Percentiles rank a stretch among this genome's conserved stretches.
Evolutionary conservation across 2,113 vertebrate genomes (phyloP).

Genomic region (Sus scrofa): T2T-Sscrofa CM000824.6:203808501-203809000

Average conservation of each 20-base stretch:
- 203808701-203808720: neutral
- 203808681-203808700: neutral
- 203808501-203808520: neutral
- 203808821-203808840: neutral
- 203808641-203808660: neutral
- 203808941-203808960: neutral
- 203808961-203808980: neutral
- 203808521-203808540: neutral
- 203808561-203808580: slow-evolving; percentile 40
- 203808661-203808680: neutral
- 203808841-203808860: neutral
- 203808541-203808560: neutral
- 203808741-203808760: neutral
- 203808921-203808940: neutral
- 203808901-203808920: neutral
- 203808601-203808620: neutral
- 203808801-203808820: neutral
- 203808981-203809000: neutral
- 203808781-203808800: neutral
- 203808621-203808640: slow-evolving; percentile 36
- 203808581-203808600: slow-evolving; percentile 43
- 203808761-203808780: neutral
- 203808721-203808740: neutral
- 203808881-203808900: neutral
- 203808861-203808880: neutral